Evolutionary conservation across 2,888 invertebrate species (phyloP).

Genomic region (Rhingia rostrata): DNA sequence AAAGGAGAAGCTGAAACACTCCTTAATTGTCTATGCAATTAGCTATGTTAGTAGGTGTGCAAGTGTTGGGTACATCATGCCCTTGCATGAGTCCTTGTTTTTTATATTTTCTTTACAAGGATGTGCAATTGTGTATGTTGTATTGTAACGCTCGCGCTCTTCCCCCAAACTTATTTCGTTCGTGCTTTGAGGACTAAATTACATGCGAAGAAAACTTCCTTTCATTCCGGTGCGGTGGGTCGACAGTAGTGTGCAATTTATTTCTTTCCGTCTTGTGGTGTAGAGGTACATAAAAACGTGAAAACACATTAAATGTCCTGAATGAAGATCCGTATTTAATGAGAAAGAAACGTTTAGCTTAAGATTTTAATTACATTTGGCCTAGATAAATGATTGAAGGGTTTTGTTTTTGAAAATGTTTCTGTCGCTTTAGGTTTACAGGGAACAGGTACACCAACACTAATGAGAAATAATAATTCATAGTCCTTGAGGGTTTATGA

Average conservation of each 20-base stretch:
- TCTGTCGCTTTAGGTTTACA: no score
- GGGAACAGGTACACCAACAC: neutral
- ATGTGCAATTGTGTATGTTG: neutral
- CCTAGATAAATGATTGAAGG: conserved; percentile 7
- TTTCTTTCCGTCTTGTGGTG: neutral
- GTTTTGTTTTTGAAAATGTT: neutral
- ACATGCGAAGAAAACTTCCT: neutral
- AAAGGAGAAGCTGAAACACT: neutral
- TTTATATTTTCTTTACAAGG: neutral
- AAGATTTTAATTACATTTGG: conserved; percentile 29
- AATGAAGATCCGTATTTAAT: conserved; percentile 14
- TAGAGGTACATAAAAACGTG: neutral
- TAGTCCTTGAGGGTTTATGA: neutral
- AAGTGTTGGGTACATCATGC: neutral
- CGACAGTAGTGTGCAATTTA: neutral
- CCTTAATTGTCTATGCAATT: conserved; percentile 25
- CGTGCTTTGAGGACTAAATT: conserved; percentile 6
- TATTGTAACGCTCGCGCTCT: neutral
- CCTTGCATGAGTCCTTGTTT: neutral
- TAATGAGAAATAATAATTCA: conserved; percentile 5
- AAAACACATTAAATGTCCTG: conserved; percentile 12
- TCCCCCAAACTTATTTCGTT: neutral
- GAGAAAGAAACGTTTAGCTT: conserved; percentile 12
- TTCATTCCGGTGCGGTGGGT: neutral
- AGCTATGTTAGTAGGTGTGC: neutral